Conservation (phyloP, 2,113 vertebrate species). For the Siniperca knerii region DNA sequence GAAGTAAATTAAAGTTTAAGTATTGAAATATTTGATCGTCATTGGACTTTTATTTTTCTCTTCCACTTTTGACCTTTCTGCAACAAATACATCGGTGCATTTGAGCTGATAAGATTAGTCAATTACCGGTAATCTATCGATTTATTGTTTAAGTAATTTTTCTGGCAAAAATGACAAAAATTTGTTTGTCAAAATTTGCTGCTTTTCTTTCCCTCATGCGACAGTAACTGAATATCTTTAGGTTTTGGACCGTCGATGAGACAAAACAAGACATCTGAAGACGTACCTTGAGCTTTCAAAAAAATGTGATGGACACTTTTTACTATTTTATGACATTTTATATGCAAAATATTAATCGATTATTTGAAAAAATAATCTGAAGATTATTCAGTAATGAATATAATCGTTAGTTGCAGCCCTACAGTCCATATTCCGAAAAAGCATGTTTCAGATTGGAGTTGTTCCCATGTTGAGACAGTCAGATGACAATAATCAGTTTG, state of each 20-base stretch:
- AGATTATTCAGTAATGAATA: not conserved
- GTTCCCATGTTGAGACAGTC: constrained; percentile 16
- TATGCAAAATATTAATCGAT: not conserved
- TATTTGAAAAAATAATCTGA: not conserved
- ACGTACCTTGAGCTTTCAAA: too few relatives aligned
- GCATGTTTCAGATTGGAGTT: not conserved
- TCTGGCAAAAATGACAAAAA: not conserved
- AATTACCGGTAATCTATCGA: not conserved
- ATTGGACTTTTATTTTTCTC: not conserved
- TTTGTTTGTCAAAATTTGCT: not conserved
- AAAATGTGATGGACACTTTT: not conserved
- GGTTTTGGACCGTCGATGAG: not conserved
- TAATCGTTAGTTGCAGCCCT: not conserved
- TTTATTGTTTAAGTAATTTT: not conserved
- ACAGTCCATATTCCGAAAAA: not conserved
- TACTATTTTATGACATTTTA: not conserved
- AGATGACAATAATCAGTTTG: constrained; percentile 24
- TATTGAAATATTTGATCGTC: not conserved
- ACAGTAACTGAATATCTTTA: not conserved
- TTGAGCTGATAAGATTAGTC: not conserved
- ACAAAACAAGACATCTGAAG: not conserved
- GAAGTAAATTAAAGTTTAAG: not conserved
- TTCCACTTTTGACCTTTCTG: not conserved
- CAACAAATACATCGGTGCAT: not conserved
- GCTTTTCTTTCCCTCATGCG: not conserved